Percentiles rank a stretch among this genome's conserved stretches.
phyloP scores from a whole-genome alignment of 2,797 vertebrate species.

The Fistularia commersonii region DNA sequence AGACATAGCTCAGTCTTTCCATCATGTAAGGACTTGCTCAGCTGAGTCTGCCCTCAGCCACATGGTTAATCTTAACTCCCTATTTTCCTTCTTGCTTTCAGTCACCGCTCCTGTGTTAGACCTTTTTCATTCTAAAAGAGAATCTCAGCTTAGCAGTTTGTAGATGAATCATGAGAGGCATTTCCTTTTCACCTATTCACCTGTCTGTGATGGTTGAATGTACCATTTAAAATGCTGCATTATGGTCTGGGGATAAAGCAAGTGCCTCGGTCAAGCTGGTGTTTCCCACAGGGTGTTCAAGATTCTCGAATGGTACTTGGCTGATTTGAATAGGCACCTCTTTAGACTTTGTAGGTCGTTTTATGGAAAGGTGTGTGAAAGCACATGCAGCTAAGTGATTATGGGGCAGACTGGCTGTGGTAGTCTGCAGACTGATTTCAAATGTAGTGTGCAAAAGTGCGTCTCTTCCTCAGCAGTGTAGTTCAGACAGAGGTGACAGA shows the following conservation, averaged over 20 bases:
- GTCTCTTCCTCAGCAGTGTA: no score
- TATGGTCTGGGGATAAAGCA: no score
- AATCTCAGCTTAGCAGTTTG: conserved; percentile 2
- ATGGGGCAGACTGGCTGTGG: conserved; percentile 9
- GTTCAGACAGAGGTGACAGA: no score
- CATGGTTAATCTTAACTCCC: conserved; percentile 36
- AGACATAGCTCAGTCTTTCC: conserved; percentile 25
- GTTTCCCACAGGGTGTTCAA: no score
- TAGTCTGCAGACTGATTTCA: conserved; percentile 12
- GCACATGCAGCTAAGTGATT: conserved; percentile 23
- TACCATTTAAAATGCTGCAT: no score
- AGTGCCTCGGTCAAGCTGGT: no score
- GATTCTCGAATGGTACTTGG: no score
- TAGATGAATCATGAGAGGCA: neutral
- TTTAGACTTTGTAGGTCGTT: conserved; percentile 16
- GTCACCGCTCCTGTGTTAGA: conserved; percentile 14
- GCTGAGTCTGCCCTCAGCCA: conserved; percentile 56
- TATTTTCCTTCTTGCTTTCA: conserved; percentile 20
- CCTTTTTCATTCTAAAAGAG: conserved; percentile 3
- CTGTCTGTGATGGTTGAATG: no score
- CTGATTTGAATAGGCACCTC: neutral
- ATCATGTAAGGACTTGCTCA: conserved; percentile 68
- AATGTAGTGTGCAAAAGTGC: neutral
- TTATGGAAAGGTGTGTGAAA: conserved; percentile 30
- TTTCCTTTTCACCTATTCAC: neutral